Evolutionary conservation across 2,888 invertebrate genomes (phyloP), one percentile per base, ranked within the genome.

Genomic region (Plebejus argus): DNA sequence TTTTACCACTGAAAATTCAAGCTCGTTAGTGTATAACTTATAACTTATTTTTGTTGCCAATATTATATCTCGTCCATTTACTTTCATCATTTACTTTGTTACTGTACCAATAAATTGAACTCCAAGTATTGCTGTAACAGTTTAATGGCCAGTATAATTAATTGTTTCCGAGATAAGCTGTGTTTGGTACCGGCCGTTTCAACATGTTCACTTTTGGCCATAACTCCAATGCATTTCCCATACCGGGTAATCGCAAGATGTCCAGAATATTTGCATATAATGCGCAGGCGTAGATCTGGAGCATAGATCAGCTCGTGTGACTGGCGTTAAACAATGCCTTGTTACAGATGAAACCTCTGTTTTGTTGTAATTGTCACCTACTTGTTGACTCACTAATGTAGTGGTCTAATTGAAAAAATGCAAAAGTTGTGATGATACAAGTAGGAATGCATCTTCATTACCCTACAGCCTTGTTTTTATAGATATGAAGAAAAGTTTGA

Each of bases 231-330:
- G 80, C 79, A 84, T 82, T 81, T 81, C 80, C 82, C 82, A 82
- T 87, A 76, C 76, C 58, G 53, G 76, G 78, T 58, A 77, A 86
- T 86, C 89, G 89, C 89, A 88, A 84, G 81, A 84, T 82, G 86
- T 83, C 84, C 80, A 86, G 72, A 71, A 89, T 85, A 91, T 92
- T 92, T 90, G 89, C 91, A 91, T 91, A 92, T 91, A 91, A 91
- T 90, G 88, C 88, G 83, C 84, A 86, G 86, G 86, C 86, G 86
- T 90, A 91, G 91, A 91, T 91, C 88, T 92, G 82, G 91, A 91
- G 89, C 91, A 89, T 75, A 86, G 91, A 91, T 91, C 87, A 77
- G 77, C 82, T 88, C 89, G 90, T 90, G 89, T 83, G 86, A 86
- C 83, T 83, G 76, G 76, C 71, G 74, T 76, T 79, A 76, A 74